Base-by-base conservation (phyloP, 23 tunicate species). In the Styela plicata region DNA sequence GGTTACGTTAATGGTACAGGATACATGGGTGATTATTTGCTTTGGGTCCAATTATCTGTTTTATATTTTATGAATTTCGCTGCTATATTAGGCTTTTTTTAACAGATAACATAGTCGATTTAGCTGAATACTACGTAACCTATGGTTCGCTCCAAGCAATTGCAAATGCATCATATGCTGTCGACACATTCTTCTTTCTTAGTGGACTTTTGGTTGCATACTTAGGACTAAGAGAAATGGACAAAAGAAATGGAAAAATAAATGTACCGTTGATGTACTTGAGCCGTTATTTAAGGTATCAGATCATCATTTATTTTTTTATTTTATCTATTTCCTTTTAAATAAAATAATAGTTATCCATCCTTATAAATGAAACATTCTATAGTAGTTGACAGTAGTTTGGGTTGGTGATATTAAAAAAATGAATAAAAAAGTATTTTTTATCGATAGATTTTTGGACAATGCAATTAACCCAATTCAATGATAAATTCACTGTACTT, bases 151-250 rank as follows among this genome's bases (percentile, higher is more conserved):
- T 82, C 37, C 89, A 87, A 80, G 92, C 84, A 16, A 31, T 92
- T 31, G 69, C 83, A 10, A 92, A 87, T 68, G 97, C 81, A 33
- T 84, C 86, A 0, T 87, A 63, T 36, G 83, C 97, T 5, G 97
- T 92, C 22, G 97, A 92, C 36, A 64, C 88, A 21, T 92, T 92
- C 80, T 92, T 92, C 79, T 92, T 83, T 34, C 80, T 92, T 13
- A 92, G 97, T 74, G 97, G 97, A 2, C 63, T 92, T 22, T 77
- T 92, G 24, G 92, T 84, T 33, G 92, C 90, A 10, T 92, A 92
- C 66, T 67, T 92, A 64, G 89, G 91, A 18, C 20, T 92, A 68
- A 63, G 85, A 31, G 27, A 31, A 20, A 23, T 24, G 27, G 28
- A 24, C 10, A 20, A 20, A 23, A 16, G 24, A 17, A 16, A 16